Evolutionary conservation across 53 echinoderm and acorn worm genomes (phyloP), one percentile per base, ranked within the genome.

Genomic region (Hippasteria phrygiana): DNA sequence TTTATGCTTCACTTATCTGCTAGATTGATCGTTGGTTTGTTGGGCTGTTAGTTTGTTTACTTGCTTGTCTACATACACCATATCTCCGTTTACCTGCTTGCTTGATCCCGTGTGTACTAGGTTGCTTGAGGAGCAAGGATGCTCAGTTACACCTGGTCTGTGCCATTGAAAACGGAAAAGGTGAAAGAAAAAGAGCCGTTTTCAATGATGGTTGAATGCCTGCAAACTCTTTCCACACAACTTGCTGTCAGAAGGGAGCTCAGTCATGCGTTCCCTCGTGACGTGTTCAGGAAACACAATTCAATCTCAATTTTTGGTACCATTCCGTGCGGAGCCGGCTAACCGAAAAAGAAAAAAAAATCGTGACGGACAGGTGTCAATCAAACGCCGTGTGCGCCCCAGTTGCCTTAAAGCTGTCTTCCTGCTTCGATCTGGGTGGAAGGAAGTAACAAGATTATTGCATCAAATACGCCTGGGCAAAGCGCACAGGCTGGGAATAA

Each of bases 401-500:
- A 65, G 51, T 71, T 50, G 51, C 51, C 42, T 31, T 27, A 7
- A 71, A 71, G 36, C 54, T 31, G 85, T 70, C 66, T 81, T 43
- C 46, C 47, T 36, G 14, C 16, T 64, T 85, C 22, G 39, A 45
- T 65, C 55, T 43, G n/a, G 35, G 16, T 46, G 18, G 67, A 20
- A 22, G 32, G 43, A 82, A 17, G 11, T 9, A 35, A 39, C 4
- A 48, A 6, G 51, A 33, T 85, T 28, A 85, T 85, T 29, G 71
- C 50, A 85, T 85, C 54, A 85, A 50, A 50, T 37, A 85, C 71
- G 85, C 70, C 50, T 71, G 85, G 85, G 35, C 71, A 85, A 69
- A 20, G 53, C 39, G 70, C 22, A 48, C 50, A 34, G 53, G 56
- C 22, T 37, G 20, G 42, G 18, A 34, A 50, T 41, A 28, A 85